These are phyloP conservation scores for Xyrauchen texanus DNA, from an alignment of 2,113 vertebrate genomes.

Conservation along the genomic window DNA sequence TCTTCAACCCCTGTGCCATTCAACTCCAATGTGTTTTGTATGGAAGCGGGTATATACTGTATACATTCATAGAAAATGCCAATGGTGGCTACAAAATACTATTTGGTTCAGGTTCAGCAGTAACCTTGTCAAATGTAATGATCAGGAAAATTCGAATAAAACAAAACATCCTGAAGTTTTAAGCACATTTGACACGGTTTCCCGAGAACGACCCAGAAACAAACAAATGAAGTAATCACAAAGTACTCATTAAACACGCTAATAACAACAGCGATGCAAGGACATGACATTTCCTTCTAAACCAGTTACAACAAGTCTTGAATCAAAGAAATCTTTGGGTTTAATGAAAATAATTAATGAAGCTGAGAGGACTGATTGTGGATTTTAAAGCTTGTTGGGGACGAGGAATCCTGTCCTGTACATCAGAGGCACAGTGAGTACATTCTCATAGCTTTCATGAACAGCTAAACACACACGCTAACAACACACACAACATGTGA, in stretches of 20 bases:
- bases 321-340: constrained; percentile 6
- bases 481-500: neutral
- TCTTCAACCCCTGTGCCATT: too few species aligned
- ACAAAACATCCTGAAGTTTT: neutral
- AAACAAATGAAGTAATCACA: neutral
- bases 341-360: neutral
- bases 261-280: neutral
- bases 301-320: neutral
- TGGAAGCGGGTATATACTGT: too few species aligned
- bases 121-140: too few species aligned
- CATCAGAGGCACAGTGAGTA: constrained; percentile 32
- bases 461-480: neutral
- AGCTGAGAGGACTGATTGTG: neutral
- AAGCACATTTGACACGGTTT: neutral
- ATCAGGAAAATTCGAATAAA: neutral
- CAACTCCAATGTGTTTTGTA: too few species aligned
- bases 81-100: too few species aligned
- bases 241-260: neutral
- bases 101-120: too few species aligned
- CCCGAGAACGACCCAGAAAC: neutral
- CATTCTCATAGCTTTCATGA: constrained; percentile 28
- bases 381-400: neutral
- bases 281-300: neutral
- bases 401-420: neutral
- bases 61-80: too few species aligned